These are phyloP conservation scores for Xanthia icteritia DNA, from an alignment of 2,888 invertebrate genomes.

Conservation along the genomic window DNA sequence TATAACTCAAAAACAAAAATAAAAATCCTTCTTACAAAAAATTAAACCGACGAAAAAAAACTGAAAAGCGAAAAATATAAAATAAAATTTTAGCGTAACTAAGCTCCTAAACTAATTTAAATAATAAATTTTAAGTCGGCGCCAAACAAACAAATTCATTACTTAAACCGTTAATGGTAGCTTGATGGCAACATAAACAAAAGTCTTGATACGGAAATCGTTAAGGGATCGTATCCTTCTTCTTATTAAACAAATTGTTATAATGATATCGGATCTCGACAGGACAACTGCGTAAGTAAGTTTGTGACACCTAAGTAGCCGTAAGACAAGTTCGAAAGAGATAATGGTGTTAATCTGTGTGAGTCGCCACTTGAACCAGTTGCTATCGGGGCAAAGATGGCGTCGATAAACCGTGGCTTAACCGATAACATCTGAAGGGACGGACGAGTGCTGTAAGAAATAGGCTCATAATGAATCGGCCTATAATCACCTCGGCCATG, in stretches of 20 bases:
- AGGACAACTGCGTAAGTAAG: constrained; percentile 71
- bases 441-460: constrained; percentile 67
- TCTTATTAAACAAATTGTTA: constrained; percentile 56
- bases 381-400: constrained; percentile 76
- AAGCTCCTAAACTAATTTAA: too few species aligned
- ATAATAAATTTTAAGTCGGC: too few species aligned
- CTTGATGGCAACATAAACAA: background rate
- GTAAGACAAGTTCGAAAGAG: constrained; percentile 79
- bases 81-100: too few species aligned
- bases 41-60: too few species aligned
- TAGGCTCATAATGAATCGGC: constrained; percentile 61
- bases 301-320: constrained; percentile 77
- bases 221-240: background rate
- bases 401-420: constrained; percentile 81
- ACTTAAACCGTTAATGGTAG: too few species aligned
- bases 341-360: constrained; percentile 83
- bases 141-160: too few species aligned
- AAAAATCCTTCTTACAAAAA: too few species aligned
- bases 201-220: background rate
- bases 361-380: constrained; percentile 76
- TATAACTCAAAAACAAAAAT: too few species aligned
- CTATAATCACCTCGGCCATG: constrained; percentile 47
- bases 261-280: constrained; percentile 58
- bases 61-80: too few species aligned
- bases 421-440: constrained; percentile 75